These are phyloP conservation scores for Hydrophis major DNA, from an alignment of 2,797 vertebrate species.

Conservation along the genomic window DNA sequence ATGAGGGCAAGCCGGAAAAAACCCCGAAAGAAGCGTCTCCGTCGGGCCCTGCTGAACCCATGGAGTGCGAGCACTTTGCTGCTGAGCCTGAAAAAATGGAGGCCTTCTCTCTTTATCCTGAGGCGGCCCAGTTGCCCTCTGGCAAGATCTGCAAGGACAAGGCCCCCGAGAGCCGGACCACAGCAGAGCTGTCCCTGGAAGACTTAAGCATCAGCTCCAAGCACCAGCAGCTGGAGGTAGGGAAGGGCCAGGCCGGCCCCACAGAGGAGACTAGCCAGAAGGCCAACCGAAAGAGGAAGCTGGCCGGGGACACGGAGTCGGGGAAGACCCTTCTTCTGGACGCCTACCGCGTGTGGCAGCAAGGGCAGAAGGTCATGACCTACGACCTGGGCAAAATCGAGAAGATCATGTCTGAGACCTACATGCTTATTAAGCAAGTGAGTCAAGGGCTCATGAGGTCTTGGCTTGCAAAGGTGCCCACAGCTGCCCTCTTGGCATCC, in stretches of 20 bases:
- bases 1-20: slow-evolving; percentile 65
- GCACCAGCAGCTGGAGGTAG: slow-evolving; percentile 74
- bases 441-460: neutral
- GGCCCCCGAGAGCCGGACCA: slow-evolving; percentile 72
- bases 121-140: slow-evolving; percentile 61
- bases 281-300: slow-evolving; percentile 90
- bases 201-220: slow-evolving; percentile 93
- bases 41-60: slow-evolving; percentile 77
- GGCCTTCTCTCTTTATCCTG: slow-evolving; percentile 46
- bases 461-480: neutral
- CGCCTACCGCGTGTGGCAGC: slow-evolving; percentile 97
- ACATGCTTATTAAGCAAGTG: slow-evolving; percentile 99
- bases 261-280: slow-evolving; percentile 74
- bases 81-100: slow-evolving; percentile 70
- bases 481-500: neutral
- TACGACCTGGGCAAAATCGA: slow-evolving; percentile 92
- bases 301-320: slow-evolving; percentile 89
- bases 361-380: slow-evolving; percentile 94
- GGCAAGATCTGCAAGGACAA: slow-evolving; percentile 70
- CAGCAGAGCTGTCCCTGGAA: slow-evolving; percentile 90
- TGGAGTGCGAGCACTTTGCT: slow-evolving; percentile 82
- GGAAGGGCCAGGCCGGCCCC: slow-evolving; percentile 59
- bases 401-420: slow-evolving; percentile 98
- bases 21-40: slow-evolving; percentile 61
- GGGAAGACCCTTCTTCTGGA: slow-evolving; percentile 93